Percentiles rank a stretch among this genome's conserved stretches.
Conservation (phyloP, 2,113 vertebrate genomes). For the Petrocephalus microphthalmus region DNA sequence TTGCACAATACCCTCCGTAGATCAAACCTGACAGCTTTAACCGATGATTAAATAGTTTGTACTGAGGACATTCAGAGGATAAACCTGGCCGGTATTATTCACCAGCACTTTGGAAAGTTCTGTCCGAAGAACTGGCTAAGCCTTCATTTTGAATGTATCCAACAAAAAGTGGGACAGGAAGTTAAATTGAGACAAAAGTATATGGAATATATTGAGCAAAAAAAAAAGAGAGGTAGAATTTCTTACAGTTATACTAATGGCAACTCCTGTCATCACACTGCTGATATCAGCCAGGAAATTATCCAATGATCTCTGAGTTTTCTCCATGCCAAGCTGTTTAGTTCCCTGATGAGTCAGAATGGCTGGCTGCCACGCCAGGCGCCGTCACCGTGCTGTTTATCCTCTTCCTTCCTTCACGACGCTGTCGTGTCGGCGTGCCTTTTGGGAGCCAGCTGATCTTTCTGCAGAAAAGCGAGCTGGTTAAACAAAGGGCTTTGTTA, state of each 20-base stretch:
- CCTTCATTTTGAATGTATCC: neutral
- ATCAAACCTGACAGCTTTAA: conserved; percentile 66
- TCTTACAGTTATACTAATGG: neutral
- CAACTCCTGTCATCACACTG: neutral
- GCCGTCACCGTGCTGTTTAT: neutral
- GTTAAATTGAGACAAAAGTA: neutral
- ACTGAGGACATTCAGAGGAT: conserved; percentile 55
- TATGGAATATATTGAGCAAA: neutral
- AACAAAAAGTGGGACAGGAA: neutral
- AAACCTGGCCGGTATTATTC: conserved; percentile 36
- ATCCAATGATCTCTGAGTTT: neutral
- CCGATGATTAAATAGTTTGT: conserved; percentile 64
- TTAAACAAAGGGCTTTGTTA: neutral
- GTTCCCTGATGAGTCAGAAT: neutral
- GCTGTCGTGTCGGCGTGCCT: neutral
- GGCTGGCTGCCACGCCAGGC: neutral
- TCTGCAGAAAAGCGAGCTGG: conserved; percentile 8
- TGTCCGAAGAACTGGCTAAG: neutral
- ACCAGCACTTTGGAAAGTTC: neutral
- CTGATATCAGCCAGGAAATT: neutral
- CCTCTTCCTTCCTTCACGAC: neutral
- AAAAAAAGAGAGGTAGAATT: neutral
- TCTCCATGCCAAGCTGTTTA: neutral
- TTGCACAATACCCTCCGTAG: conserved; percentile 58
- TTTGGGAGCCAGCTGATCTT: neutral